A percentile compares a stretch with the other conserved stretches of the same genome.
phyloP scores from a whole-genome alignment of 2,113 vertebrate genomes.

The Microtus pennsylvanicus region DNA sequence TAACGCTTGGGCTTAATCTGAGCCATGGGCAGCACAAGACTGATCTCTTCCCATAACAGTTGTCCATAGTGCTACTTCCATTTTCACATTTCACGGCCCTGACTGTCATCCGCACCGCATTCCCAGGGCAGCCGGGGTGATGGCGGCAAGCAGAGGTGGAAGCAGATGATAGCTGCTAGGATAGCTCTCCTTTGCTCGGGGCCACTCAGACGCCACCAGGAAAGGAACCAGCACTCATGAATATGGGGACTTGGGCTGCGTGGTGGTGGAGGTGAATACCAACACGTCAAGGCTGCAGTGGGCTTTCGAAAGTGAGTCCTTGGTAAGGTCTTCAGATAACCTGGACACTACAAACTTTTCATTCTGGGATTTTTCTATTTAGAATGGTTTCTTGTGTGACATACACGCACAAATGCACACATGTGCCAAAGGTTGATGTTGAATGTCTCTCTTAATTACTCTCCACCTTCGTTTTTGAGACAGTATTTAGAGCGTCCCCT shows the following conservation, averaged over 20 bases:
- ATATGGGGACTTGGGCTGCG: background rate
- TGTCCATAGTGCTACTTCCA: background rate
- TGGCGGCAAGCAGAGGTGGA: background rate
- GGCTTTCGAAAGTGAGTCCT: background rate
- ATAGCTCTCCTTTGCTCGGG: constrained; percentile 36
- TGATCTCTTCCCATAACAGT: background rate
- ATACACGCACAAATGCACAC: background rate
- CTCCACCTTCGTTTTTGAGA: background rate
- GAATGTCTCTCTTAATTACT: background rate
- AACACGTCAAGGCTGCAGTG: background rate
- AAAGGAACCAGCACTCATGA: background rate
- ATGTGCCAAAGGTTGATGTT: background rate
- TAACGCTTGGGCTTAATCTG: background rate
- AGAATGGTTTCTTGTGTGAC: background rate
- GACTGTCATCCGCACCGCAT: background rate
- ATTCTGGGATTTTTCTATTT: constrained; percentile 23
- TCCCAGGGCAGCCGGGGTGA: background rate
- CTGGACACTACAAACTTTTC: background rate
- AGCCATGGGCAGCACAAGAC: background rate
- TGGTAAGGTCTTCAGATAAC: constrained; percentile 7
- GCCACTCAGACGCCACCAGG: background rate
- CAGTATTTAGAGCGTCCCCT: background rate
- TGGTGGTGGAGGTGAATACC: background rate
- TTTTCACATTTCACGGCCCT: constrained; percentile 23
- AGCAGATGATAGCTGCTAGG: background rate